Conservation (phyloP, 1,140 invertebrate genomes). For the Harpegnathos saltator region DNA sequence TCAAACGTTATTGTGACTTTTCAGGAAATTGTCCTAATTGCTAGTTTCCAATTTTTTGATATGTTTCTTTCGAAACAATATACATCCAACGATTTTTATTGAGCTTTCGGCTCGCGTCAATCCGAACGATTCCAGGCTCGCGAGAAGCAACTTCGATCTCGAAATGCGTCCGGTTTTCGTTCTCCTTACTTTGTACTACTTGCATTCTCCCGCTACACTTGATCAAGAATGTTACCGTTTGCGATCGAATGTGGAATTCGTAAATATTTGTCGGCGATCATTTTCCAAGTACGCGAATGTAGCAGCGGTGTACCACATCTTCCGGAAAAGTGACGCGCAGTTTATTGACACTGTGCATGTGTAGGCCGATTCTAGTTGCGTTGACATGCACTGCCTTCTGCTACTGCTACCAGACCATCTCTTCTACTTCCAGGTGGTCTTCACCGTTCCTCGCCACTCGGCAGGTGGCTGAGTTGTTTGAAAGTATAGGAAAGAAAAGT, state of each 20-base stretch:
- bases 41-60: no score
- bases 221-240: neutral
- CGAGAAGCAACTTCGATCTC: neutral
- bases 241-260: conserved; percentile 3
- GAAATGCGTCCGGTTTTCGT: neutral
- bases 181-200: no score
- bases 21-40: no score
- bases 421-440: neutral
- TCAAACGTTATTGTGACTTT: no score
- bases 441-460: neutral
- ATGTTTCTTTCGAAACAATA: no score
- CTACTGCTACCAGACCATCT: neutral
- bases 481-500: conserved; percentile 5
- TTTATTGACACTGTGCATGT: conserved; percentile 59
- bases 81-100: no score
- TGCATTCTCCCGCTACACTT: neutral
- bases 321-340: conserved; percentile 4
- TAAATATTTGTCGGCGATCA: conserved; percentile 38
- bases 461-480: conserved; percentile 52
- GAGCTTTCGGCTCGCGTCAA: no score
- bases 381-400: conserved; percentile 5
- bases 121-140: neutral
- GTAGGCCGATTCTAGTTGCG: neutral
- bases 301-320: neutral
- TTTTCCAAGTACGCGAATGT: conserved; percentile 13